phyloP scores from a whole-genome alignment of 2,797 vertebrate species.

The Scyliorhinus canicula region DNA sequence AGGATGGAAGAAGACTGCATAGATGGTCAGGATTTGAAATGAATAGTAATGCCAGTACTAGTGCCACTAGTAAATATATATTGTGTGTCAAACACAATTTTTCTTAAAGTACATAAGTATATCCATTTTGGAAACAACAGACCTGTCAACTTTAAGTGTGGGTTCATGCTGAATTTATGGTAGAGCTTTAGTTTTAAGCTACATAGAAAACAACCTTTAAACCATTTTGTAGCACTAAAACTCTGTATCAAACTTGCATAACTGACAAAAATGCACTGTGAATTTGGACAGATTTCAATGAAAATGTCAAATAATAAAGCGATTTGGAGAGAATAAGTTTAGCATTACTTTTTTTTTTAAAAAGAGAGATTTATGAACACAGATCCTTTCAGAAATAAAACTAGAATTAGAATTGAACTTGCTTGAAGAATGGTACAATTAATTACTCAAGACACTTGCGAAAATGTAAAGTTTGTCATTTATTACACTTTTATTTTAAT shows the following conservation, averaged over 20 bases:
- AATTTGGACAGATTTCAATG: not conserved
- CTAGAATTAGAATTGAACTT: not conserved
- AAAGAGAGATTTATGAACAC: not conserved
- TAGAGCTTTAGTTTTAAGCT: not conserved
- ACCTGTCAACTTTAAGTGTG: constrained; percentile 29
- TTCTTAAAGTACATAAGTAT: constrained; percentile 1
- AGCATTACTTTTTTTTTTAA: not conserved
- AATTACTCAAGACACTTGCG: constrained; percentile 17
- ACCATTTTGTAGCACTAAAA: not conserved
- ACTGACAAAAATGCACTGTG: not conserved
- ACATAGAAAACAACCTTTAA: not conserved
- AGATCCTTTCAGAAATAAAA: not conserved
- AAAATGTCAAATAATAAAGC: not conserved
- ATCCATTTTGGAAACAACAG: constrained; percentile 27
- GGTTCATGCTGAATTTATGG: not conserved
- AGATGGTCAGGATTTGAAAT: constrained; percentile 32
- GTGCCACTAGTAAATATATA: constrained; percentile 32
- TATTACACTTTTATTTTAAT: constrained; percentile 4
- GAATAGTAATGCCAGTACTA: constrained; percentile 17
- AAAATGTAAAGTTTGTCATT: not conserved
- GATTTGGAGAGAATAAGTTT: not conserved
- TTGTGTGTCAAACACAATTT: constrained; percentile 36
- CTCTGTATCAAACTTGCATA: not conserved
- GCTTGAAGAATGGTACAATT: not conserved
- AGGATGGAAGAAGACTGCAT: constrained; percentile 28